Evolutionary conservation across 2,113 vertebrate genomes (phyloP).

Genomic region (Callospermophilus lateralis): DNA sequence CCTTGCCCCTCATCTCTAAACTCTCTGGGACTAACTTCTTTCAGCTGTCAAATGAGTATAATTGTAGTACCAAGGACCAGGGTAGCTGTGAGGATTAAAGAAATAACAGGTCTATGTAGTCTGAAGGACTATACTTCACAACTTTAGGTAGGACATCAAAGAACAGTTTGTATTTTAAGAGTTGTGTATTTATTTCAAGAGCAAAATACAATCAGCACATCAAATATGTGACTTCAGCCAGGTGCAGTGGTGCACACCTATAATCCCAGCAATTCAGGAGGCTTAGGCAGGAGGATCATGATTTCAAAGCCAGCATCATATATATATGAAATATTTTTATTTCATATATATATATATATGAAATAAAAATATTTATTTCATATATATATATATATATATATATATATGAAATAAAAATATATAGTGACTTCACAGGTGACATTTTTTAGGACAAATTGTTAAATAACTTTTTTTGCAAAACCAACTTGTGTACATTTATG

Average conservation of each 20-base stretch:
- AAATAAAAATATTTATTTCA: no score
- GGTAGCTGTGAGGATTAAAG: neutral
- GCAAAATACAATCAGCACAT: neutral
- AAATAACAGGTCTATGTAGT: neutral
- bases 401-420: no score
- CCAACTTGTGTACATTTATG: neutral
- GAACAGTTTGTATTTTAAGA: neutral
- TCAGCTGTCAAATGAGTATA: neutral
- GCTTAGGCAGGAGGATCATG: no score
- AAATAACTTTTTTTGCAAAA: constrained; percentile 51
- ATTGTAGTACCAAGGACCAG: neutral
- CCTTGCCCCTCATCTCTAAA: neutral
- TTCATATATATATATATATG: no score
- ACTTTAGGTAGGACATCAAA: neutral
- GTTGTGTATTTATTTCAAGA: constrained; percentile 16
- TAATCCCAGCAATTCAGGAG: no score
- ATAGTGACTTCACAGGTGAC: neutral
- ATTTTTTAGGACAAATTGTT: constrained; percentile 6
- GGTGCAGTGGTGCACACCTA: no score
- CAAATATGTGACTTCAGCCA: neutral
- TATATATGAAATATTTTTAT: no score
- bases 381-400: no score
- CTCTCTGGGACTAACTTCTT: neutral
- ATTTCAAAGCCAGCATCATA: no score
- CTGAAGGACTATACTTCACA: neutral